Conservation (phyloP, 2,113 vertebrate species). For the Ciconia stormi region DNA sequence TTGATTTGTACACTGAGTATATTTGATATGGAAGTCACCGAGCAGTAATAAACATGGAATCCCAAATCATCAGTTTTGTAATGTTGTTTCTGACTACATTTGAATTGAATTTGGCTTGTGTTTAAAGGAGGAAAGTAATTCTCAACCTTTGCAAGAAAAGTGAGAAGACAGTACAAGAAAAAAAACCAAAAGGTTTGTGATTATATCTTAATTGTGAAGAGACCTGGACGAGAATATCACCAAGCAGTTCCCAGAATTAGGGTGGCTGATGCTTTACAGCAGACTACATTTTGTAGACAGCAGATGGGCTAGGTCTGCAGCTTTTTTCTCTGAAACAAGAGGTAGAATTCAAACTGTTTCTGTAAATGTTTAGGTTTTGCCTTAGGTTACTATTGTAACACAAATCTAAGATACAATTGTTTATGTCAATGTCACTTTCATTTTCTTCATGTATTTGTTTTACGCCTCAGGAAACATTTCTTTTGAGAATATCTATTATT, state of each 20-base stretch:
- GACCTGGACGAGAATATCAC: neutral
- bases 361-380: conserved; percentile 4
- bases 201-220: neutral
- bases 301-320: neutral
- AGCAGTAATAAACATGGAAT: neutral
- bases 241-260: neutral
- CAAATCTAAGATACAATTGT: conserved; percentile 16
- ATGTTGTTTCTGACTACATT: neutral
- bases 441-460: conserved; percentile 14
- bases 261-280: neutral
- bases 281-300: neutral
- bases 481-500: neutral
- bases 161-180: neutral
- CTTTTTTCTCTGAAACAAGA: neutral
- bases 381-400: conserved; percentile 18
- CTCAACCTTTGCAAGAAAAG: neutral
- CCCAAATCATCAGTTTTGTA: neutral
- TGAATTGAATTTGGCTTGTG: neutral
- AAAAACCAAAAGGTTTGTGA: neutral
- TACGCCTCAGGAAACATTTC: neutral
- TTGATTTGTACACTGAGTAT: neutral
- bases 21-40: neutral
- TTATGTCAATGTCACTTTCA: conserved; percentile 51
- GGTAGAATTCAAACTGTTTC: neutral
- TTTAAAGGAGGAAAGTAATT: neutral